Base-by-base conservation (phyloP, 2,888 invertebrate species). In the Hirtodrosophila trivittata region DNA sequence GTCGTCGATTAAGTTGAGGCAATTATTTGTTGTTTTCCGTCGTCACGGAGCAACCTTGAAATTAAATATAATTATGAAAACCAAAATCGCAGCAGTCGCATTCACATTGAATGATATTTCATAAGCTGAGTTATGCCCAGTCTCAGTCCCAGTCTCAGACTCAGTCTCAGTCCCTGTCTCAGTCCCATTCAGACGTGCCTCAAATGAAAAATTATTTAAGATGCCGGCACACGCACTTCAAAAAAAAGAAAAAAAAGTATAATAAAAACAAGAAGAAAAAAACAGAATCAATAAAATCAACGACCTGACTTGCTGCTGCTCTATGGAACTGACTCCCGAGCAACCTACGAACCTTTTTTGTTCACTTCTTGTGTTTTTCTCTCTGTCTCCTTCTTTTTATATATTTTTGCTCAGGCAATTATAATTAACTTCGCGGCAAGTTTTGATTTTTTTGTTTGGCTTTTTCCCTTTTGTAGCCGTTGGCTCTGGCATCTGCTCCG, bases 371-470 rank as follows among this genome's bases (percentile, higher is more conserved):
- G 9, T 28, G 6, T 26, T n/a, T 45, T 8, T 26, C 26, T 25
- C 18, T 18, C 9, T 13, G 1, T 26, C 13, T 14, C 12, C 2
- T 35, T 21, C 1, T 38, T 43, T 49, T 50, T 45, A 60, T 59
- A 55, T 62, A 35, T 72, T 80, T 81, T 81, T 81, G 80, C 85
- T 70, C 85, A 62, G 82, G 76, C 87, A 82, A 82, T 82, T 82
- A 82, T 82, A 82, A 82, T 82, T 82, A 82, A 85, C 82, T 82
- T 87, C 60, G 83, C 82, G 87, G 82, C 86, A 60, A 87, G 80
- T 86, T 85, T 87, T 85, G 85, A 84, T 82, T 86, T 76, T n/a
- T 75, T 68, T 64, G 50, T 57, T 14, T 30, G 18, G n/a, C 12
- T 33, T 25, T 45, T 32, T 18, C 33, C 39, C 42, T 28, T 56